These are phyloP conservation scores for Drosophila suzukii DNA, from an alignment of 1,140 invertebrate genomes.

Conservation along the genomic window DNA sequence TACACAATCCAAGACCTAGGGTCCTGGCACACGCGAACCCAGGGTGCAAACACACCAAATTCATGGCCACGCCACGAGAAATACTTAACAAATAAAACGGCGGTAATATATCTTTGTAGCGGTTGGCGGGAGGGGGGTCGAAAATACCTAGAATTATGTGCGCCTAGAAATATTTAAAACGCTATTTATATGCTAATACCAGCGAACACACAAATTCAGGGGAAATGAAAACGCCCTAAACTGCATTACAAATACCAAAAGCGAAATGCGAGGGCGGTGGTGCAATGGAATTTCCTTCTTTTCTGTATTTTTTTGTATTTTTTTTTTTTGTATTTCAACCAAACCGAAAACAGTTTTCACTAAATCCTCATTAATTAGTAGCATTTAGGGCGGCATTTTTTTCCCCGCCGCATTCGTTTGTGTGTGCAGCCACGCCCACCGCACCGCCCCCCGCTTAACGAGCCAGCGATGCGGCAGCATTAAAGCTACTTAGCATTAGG, in stretches of 20 bases:
- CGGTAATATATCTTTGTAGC: conserved; percentile 60
- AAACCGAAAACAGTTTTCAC: conserved; percentile 72
- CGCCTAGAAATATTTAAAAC: conserved; percentile 75
- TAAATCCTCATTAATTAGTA: conserved; percentile 83
- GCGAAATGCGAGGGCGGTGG: conserved; percentile 45
- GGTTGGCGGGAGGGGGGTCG: conserved; percentile 10
- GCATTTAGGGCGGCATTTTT: conserved; percentile 77
- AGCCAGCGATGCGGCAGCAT: conserved; percentile 54
- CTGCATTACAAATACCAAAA: conserved; percentile 22
- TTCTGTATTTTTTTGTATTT: conserved; percentile 7
- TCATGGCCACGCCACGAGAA: conserved; percentile 59
- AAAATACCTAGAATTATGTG: conserved; percentile 69
- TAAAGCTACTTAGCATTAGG: conserved; percentile 78
- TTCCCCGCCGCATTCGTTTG: conserved; percentile 18
- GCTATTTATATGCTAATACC: conserved; percentile 80
- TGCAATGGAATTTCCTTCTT: conserved; percentile 53
- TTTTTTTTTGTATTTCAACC: conserved; percentile 32
- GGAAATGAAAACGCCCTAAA: conserved; percentile 38
- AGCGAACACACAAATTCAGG: conserved; percentile 33
- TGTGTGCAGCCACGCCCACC: conserved; percentile 53
- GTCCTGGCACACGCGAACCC: conserved; percentile 45
- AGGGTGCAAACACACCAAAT: conserved; percentile 43
- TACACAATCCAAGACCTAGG: conserved; percentile 63
- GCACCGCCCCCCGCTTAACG: conserved; percentile 39
- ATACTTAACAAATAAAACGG: conserved; percentile 58